Conservation (phyloP, 2,113 vertebrate genomes). For the Zosterops japonicus region DNA sequence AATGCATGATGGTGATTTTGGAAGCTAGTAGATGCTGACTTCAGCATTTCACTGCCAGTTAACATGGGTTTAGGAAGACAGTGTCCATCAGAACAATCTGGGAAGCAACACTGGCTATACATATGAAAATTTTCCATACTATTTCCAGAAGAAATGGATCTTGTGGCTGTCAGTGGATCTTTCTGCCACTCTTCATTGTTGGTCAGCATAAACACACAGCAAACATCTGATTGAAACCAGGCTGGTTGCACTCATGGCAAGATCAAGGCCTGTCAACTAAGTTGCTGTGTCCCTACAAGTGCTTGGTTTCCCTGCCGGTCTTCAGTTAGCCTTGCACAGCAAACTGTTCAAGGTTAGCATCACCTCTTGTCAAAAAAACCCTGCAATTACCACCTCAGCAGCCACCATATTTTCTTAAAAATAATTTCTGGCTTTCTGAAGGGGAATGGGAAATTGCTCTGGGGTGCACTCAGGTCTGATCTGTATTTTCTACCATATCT, state of each 20-base stretch:
- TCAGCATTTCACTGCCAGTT: not conserved
- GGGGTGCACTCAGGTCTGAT: not conserved
- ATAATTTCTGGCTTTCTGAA: not conserved
- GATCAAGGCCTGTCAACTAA: not conserved
- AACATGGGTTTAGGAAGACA: not conserved
- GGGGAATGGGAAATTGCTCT: not conserved
- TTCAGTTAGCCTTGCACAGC: not conserved
- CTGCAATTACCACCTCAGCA: not conserved
- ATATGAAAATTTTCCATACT: not conserved
- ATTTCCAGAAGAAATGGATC: not conserved
- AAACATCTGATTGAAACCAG: not conserved
- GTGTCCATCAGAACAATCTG: not conserved
- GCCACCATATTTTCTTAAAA: not conserved
- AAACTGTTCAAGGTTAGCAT: not conserved
- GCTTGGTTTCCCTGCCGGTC: not conserved
- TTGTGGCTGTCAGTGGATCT: not conserved
- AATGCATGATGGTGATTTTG: not conserved
- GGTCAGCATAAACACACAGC: not conserved
- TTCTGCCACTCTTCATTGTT: not conserved
- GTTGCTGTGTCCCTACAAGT: not conserved
- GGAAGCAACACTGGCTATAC: not conserved
- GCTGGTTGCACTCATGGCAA: not conserved
- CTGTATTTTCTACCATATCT: not conserved
- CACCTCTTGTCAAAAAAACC: not conserved
- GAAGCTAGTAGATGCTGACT: not conserved